Conservation (phyloP, 2,113 vertebrate genomes). For the Dicerorhinus sumatrensis region DNA sequence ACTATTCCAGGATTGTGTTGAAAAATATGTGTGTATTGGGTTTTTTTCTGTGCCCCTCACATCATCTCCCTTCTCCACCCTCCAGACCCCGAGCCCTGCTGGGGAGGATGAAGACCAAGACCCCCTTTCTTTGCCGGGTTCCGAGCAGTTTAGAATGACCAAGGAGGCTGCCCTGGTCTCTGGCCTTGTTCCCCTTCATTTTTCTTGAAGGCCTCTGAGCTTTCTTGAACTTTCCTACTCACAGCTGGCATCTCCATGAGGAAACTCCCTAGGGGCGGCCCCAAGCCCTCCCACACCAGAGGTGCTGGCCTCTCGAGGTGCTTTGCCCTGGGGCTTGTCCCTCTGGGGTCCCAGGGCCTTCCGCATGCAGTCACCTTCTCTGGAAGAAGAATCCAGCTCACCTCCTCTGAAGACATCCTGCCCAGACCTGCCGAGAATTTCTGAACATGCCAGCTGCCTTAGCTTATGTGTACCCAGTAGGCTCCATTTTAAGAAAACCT, state of each 20-base stretch:
- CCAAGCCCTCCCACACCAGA: fast-evolving
- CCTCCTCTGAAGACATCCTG: neutral
- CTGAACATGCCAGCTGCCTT: neutral
- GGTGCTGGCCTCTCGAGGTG: neutral
- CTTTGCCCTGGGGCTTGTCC: neutral
- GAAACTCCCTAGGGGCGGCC: neutral
- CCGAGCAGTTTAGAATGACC: neutral
- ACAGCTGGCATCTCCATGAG: neutral
- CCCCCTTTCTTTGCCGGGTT: neutral
- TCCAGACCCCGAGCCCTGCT: neutral
- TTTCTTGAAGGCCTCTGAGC: neutral
- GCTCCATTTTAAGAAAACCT: neutral
- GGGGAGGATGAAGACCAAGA: neutral
- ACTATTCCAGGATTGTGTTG: neutral
- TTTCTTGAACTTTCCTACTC: constrained; percentile 32
- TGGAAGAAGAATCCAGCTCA: neutral
- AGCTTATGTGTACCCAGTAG: neutral
- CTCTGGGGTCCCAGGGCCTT: neutral
- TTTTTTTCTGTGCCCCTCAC: neutral
- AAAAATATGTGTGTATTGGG: neutral
- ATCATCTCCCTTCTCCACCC: neutral
- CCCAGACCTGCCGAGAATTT: neutral
- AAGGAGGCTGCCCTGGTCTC: neutral
- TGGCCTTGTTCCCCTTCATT: neutral
- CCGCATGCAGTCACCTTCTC: neutral